A percentile compares a stretch with the other conserved stretches of the same genome.
Conservation (phyloP, 2,888 invertebrate genomes). For the Dromius quadrimaculatus region DNA sequence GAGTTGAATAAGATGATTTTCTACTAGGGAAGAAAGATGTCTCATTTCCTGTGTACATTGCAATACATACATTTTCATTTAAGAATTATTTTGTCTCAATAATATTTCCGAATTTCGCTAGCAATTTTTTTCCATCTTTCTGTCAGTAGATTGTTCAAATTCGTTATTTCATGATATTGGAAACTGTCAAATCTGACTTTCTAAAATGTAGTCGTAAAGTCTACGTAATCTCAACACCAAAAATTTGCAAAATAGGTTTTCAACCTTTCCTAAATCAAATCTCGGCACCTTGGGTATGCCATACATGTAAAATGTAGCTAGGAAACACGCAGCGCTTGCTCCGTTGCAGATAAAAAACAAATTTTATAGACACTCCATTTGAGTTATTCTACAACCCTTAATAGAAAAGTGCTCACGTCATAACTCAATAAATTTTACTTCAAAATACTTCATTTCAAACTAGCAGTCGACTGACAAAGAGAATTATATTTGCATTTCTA, state of each 20-base stretch:
- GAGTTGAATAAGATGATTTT: too few relatives aligned
- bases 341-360: conserved; percentile 28
- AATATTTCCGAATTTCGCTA: too few relatives aligned
- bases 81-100: too few relatives aligned
- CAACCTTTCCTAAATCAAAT: conserved; percentile 30
- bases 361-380: conserved; percentile 29
- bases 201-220: conserved; percentile 19
- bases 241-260: conserved; percentile 23
- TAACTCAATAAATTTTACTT: conserved; percentile 17
- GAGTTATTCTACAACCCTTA: conserved; percentile 30
- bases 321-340: conserved; percentile 9
- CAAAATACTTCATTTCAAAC: background rate
- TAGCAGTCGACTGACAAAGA: too few relatives aligned
- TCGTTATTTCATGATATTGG: too few relatives aligned
- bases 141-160: too few relatives aligned
- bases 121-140: too few relatives aligned
- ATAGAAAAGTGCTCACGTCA: conserved; percentile 28
- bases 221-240: background rate
- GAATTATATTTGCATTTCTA: too few relatives aligned
- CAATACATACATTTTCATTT: too few relatives aligned
- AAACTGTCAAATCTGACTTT: too few relatives aligned
- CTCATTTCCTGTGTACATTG: too few relatives aligned
- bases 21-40: too few relatives aligned
- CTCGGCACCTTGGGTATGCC: conserved; percentile 20
- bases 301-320: conserved; percentile 24